phyloP scores from a whole-genome alignment of 2,888 invertebrate genomes.

The Leptinotarsa rubiginosa region DNA sequence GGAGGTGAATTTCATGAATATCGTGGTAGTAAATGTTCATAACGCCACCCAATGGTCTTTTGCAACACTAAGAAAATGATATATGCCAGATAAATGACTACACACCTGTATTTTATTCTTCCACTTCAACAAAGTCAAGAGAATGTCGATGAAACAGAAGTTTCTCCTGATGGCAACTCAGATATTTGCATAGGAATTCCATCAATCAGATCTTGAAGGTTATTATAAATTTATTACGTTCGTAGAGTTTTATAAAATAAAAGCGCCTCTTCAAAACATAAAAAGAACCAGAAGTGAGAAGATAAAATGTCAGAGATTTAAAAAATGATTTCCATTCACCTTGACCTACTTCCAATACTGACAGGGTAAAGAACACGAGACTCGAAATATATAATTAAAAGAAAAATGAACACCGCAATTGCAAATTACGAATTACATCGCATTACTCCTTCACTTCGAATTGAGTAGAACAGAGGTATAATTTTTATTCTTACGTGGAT shows the following conservation, averaged over 20 bases:
- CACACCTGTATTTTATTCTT: no score
- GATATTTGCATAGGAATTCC: not conserved
- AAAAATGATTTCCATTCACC: not conserved
- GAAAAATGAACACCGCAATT: not conserved
- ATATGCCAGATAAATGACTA: no score
- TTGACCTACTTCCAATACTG: constrained; percentile 1
- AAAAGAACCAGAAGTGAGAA: not conserved
- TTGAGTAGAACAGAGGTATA: not conserved
- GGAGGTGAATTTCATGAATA: no score
- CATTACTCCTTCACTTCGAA: constrained; percentile 10
- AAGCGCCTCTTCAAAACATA: no score
- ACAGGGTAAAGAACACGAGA: not conserved
- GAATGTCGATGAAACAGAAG: not conserved
- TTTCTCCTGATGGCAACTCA: not conserved
- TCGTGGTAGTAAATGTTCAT: no score
- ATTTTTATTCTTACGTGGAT: not conserved
- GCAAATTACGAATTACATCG: constrained; percentile 1
- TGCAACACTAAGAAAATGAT: no score
- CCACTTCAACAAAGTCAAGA: no score
- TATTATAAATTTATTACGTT: not conserved
- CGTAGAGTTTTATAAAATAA: no score
- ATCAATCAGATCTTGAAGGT: not conserved
- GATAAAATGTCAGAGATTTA: no score
- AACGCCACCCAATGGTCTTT: no score
- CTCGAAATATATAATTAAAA: not conserved